These are phyloP conservation scores for Strigamia maritima DNA, from an alignment of 2,888 invertebrate species.

Conservation along the genomic window DNA sequence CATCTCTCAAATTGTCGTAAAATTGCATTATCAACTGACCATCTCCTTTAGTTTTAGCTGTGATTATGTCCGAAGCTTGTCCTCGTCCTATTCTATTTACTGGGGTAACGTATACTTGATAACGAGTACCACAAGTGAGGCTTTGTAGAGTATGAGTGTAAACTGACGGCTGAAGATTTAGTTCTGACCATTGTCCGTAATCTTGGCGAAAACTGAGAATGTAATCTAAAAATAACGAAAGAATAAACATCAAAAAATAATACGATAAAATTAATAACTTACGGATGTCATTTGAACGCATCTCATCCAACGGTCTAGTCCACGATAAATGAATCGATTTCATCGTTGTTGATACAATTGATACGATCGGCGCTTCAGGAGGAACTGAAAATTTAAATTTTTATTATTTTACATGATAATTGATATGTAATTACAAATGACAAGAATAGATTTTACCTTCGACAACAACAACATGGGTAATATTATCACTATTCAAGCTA, in stretches of 20 bases:
- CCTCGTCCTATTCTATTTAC: conserved; percentile 87
- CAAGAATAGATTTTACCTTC: not conserved
- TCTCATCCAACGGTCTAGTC: conserved; percentile 35
- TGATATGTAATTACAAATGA: not conserved
- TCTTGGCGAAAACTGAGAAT: conserved; percentile 86
- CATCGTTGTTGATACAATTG: conserved; percentile 35
- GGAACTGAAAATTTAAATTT: conserved; percentile 36
- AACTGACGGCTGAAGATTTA: conserved; percentile 77
- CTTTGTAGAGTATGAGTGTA: conserved; percentile 75
- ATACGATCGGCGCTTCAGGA: conserved; percentile 38
- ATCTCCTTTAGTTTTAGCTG: conserved; percentile 72
- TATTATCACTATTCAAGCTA: conserved; percentile 31
- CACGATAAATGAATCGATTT: conserved; percentile 38
- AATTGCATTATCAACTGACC: conserved; percentile 34
- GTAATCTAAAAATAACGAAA: conserved; percentile 60
- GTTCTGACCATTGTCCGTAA: conserved; percentile 87
- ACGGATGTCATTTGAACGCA: not conserved
- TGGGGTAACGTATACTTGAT: conserved; percentile 84
- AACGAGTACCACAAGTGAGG: conserved; percentile 82
- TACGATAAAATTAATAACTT: not conserved
- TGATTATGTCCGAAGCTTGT: conserved; percentile 80
- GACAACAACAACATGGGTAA: conserved; percentile 2
- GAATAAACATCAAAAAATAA: not conserved
- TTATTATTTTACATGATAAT: too few relatives aligned
- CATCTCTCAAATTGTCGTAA: not conserved